phyloP scores from a whole-genome alignment of 1,140 invertebrate genomes.

The Brachionus asplanchnoidis region DNA sequence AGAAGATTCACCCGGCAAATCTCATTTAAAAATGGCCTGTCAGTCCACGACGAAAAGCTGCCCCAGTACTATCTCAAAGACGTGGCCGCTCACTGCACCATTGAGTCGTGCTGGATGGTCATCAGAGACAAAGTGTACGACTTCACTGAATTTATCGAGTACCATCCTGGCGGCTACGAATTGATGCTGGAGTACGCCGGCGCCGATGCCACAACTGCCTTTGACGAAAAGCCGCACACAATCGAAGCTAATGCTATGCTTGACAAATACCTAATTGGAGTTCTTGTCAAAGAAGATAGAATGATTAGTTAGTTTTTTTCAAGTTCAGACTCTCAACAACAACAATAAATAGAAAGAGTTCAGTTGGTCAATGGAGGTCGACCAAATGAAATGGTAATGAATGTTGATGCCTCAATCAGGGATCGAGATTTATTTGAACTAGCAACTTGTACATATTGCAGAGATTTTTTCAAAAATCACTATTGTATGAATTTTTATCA shows the following conservation, averaged over 20 bases:
- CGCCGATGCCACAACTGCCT: slow-evolving; percentile 62
- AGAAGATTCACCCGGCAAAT: slow-evolving; percentile 28
- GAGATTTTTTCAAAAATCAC: neutral
- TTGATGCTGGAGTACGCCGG: slow-evolving; percentile 79
- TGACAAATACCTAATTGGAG: slow-evolving; percentile 33
- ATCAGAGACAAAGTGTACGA: slow-evolving; percentile 50
- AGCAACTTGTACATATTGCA: neutral
- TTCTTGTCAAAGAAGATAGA: slow-evolving; percentile 33
- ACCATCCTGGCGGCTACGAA: slow-evolving; percentile 79
- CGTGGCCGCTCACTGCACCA: slow-evolving; percentile 47
- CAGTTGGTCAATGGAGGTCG: neutral
- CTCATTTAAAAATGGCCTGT: neutral
- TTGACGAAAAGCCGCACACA: slow-evolving; percentile 38
- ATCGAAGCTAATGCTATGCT: slow-evolving; percentile 19
- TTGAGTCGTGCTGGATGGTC: slow-evolving; percentile 50
- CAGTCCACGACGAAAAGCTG: neutral
- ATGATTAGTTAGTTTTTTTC: neutral
- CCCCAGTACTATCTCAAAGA: slow-evolving; percentile 45
- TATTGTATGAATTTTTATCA: neutral
- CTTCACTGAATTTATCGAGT: slow-evolving; percentile 48
- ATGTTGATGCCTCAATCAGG: neutral
- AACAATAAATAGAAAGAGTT: neutral
- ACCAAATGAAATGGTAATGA: neutral
- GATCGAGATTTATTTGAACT: neutral
- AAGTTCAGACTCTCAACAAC: neutral